Conservation (phyloP, 2,113 vertebrate species). For the Hippocampus abdominalis region DNA sequence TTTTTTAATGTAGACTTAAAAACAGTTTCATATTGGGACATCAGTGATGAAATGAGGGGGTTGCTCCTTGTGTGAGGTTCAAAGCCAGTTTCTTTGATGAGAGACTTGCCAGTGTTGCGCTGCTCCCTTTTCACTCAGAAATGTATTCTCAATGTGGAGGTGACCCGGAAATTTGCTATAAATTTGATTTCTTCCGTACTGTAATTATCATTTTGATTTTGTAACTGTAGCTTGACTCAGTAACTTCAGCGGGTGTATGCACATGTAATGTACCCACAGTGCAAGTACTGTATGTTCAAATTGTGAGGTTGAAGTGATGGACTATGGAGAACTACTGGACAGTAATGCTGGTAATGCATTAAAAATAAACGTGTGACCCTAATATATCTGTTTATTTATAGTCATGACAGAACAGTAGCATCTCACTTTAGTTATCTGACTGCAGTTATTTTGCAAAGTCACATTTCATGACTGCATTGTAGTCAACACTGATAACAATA, state of each 20-base stretch:
- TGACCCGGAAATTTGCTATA: background rate
- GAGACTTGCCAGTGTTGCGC: slow-evolving; percentile 10
- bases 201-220: background rate
- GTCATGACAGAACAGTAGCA: too few species aligned
- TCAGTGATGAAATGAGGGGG: slow-evolving; percentile 26
- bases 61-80: slow-evolving; percentile 7
- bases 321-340: slow-evolving; percentile 10
- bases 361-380: too few species aligned
- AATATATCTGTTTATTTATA: too few species aligned
- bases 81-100: slow-evolving; percentile 32
- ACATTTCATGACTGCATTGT: too few species aligned
- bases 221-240: background rate
- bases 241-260: slow-evolving; percentile 7
- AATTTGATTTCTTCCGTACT: background rate
- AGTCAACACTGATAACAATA: too few species aligned
- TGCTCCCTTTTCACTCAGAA: slow-evolving; percentile 3
- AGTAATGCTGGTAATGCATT: too few species aligned
- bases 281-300: slow-evolving; percentile 4
- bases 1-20: slow-evolving; percentile 12
- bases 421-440: too few species aligned
- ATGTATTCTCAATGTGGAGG: background rate
- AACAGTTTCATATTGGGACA: slow-evolving; percentile 12
- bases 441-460: too few species aligned
- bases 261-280: background rate
- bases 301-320: background rate